Evolutionary conservation across 1,140 invertebrate species (phyloP).

Genomic region (Leptinotarsa undecemlineata): DNA sequence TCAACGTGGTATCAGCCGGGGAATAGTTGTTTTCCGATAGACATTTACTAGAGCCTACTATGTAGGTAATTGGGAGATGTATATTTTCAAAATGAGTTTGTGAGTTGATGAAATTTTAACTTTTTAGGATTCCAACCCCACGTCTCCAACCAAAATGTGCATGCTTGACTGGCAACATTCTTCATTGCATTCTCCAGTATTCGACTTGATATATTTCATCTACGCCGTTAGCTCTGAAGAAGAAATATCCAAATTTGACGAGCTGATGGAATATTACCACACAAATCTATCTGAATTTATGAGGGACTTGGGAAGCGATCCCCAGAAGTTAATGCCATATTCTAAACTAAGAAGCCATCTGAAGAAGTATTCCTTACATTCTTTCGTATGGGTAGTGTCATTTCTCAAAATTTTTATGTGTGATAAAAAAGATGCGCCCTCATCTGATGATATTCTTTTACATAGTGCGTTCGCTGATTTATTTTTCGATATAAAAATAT

Average conservation of each 20-base stretch:
- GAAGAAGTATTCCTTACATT: slow-evolving; percentile 50
- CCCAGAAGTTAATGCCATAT: slow-evolving; percentile 57
- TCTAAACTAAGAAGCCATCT: slow-evolving; percentile 53
- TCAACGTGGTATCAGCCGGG: no score
- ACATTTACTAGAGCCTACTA: no score
- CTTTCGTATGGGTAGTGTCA: slow-evolving; percentile 50
- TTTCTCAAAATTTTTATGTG: slow-evolving; percentile 37
- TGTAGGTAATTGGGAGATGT: no score
- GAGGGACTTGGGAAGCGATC: slow-evolving; percentile 53
- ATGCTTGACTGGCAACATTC: slow-evolving; percentile 63
- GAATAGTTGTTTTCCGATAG: no score
- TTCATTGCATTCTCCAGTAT: slow-evolving; percentile 61
- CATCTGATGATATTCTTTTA: not conserved
- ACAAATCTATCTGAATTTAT: slow-evolving; percentile 54
- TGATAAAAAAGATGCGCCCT: slow-evolving; percentile 18
- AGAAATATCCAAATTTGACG: slow-evolving; percentile 54
- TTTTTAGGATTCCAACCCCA: not conserved
- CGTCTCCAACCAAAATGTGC: slow-evolving; percentile 30
- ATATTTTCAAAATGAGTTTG: no score
- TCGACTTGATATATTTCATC: slow-evolving; percentile 62
- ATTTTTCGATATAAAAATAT: not conserved
- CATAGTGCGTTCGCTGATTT: not conserved
- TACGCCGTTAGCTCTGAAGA: slow-evolving; percentile 59
- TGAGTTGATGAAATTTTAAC: no score
- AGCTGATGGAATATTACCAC: slow-evolving; percentile 61